Base-by-base conservation (phyloP, 2,888 invertebrate species). In the Mayetiola destructor region DNA sequence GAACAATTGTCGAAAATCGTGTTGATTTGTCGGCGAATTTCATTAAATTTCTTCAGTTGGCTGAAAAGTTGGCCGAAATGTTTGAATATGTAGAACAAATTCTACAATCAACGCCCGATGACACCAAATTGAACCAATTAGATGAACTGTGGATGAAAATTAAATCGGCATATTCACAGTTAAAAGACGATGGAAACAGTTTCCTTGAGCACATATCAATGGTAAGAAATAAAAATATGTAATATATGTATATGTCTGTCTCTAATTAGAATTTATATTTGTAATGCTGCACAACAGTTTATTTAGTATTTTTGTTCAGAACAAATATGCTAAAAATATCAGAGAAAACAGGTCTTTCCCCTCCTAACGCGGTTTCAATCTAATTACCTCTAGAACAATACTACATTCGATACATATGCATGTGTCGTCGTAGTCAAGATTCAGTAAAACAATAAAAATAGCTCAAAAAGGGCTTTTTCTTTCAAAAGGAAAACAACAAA, bases 11-110 rank as follows among this genome's bases (percentile, higher is more conserved):
- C 6, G 75, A 81, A 59, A 75, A 74, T 58, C 77, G 88, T 58
- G 77, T 87, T 59, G 79, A 81, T 60, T 72, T 86, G 18, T 78
- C 81, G 16, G 77, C 78, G 40, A 69, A 81, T 60, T 85, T 85
- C 64, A 80, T 84, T 40, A 80, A 83, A 62, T 87, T 88, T 71
- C 84, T 85, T 63, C 78, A 80, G 64, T 78, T 80, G 61, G 82
- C 83, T 20, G 78, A 80, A 59, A 78, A 80, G 66, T 75, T 87
- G 53, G 76, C 77, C 59, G 76, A 75, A 59, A 81, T 82, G 66
- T 76, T 85, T 68, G 81, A 84, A 64, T 75, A 75, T 57, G 65
- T 87, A 55, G 84, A 85, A 64, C 71, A 76, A 3, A 76, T 78
- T 32, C 65, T 85, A 40, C 75, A 74, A 62, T 76, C 72, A 54